Base-by-base conservation (phyloP, 2,113 vertebrate species). In the Camelus bactrianus region DNA sequence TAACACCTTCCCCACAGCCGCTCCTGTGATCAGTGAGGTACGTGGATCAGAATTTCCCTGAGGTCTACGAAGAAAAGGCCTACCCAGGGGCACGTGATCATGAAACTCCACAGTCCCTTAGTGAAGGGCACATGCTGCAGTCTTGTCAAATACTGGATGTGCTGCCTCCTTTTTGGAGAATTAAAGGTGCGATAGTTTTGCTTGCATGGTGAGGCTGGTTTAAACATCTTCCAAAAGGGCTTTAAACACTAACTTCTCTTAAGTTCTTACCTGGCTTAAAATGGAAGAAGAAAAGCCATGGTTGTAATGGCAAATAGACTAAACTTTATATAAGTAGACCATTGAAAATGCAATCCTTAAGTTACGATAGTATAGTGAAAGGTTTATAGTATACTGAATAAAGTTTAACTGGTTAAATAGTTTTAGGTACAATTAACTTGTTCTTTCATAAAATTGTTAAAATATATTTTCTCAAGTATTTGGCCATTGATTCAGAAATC, bases 381-480 rank as follows among this genome's bases (percentile, higher is more conserved):
- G 19, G 7, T 16, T 56, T 64, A 38, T 24, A 50, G 15, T 64
- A 62, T 58, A 26, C 52, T 58, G 30, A 95, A 72, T 88, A 81
- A 94, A 77, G 17, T 79, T 84, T 89, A 91, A 92, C 10, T 46
- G 62, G 60, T 79, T 76, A 90, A 56, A 69, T 80, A 75, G 15
- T 70, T 96, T 94, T 15, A 88, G 50, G 65, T 48, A 80, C 42
- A 69, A 84, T 81, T 77, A 85, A 86, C 50, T 95, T 92, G 7
- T 85, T 77, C 26, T 91, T 93, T 79, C 38, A 91, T 38, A 83
- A 96, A 93, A 87, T 62, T 52, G 32, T 88, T 91, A 90, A 35
- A 91, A 93, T 94, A 89, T 73, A 42, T 91, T 91, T 93, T 95
- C 70, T 82, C 26, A 52, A 89, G 77, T 52, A 19, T 94, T 95